A percentile compares a stretch with the other conserved stretches of the same genome.
phyloP scores from a whole-genome alignment of 2,113 vertebrate genomes.

The Ptilonorhynchus violaceus region DNA sequence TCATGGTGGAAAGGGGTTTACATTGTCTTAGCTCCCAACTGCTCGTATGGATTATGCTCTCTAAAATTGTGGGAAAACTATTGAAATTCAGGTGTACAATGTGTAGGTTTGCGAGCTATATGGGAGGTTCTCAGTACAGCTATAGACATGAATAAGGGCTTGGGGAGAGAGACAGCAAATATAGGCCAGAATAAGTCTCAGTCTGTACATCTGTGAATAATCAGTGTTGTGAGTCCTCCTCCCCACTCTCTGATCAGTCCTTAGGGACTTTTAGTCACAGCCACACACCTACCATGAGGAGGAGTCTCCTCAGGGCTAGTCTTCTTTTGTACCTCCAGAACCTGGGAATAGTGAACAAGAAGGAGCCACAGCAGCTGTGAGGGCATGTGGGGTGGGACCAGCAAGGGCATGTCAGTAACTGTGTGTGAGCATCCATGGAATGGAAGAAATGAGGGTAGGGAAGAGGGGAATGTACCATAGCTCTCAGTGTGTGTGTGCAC shows the following conservation, averaged over 20 bases:
- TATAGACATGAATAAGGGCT: not conserved
- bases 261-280: not conserved
- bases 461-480: not conserved
- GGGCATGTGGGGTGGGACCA: rapidly evolving
- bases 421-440: not conserved
- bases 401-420: not conserved
- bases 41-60: not conserved
- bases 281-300: rapidly evolving
- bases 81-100: not conserved
- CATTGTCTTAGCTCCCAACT: not conserved
- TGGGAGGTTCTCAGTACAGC: not conserved
- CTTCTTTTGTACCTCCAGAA: not conserved
- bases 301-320: not conserved
- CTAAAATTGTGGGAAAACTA: not conserved
- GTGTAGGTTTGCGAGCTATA: not conserved
- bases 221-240: not conserved
- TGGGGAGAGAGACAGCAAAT: not conserved
- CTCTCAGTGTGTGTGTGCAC: not conserved
- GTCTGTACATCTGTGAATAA: not conserved
- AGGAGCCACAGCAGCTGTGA: not conserved
- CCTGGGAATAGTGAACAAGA: not conserved
- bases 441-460: not conserved
- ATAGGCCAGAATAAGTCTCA: not conserved
- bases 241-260: not conserved
- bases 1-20: not conserved